phyloP scores from a whole-genome alignment of 2,113 vertebrate genomes.

The Protobothrops mucrosquamatus region DNA sequence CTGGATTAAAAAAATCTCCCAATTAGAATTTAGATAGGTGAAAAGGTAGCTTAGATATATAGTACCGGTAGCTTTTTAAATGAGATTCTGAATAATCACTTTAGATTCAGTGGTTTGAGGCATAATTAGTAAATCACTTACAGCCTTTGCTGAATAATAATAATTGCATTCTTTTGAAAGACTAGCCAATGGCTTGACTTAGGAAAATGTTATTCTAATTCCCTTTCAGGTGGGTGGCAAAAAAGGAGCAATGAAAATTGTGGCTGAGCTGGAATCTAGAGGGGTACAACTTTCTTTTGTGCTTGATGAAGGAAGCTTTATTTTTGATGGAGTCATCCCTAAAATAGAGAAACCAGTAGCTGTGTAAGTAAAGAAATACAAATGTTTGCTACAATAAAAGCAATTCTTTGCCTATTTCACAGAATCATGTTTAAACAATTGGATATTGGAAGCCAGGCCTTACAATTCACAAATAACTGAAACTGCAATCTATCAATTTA shows the following conservation, averaged over 20 bases:
- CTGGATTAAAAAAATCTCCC: background rate
- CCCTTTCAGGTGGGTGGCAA: conserved; percentile 74
- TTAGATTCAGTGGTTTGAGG: background rate
- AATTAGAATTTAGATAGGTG: background rate
- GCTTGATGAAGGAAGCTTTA: conserved; percentile 82
- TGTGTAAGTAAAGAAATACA: conserved; percentile 73
- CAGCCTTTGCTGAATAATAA: background rate
- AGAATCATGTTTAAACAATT: background rate
- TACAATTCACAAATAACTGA: background rate
- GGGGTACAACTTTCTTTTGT: conserved; percentile 80
- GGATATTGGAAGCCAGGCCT: background rate
- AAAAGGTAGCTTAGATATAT: background rate
- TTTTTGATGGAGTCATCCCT: conserved; percentile 75
- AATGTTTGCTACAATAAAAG: background rate
- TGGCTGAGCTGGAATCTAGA: conserved; percentile 75
- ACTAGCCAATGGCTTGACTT: background rate
- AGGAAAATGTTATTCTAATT: background rate
- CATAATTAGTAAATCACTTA: background rate
- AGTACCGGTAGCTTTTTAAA: background rate
- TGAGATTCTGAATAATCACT: background rate
- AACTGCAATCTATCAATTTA: background rate
- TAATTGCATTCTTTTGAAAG: background rate
- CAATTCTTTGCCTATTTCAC: background rate
- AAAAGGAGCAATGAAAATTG: conserved; percentile 79
- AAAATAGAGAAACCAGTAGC: conserved; percentile 80